Percentiles rank a stretch among this genome's conserved stretches.
Evolutionary conservation across 2,113 vertebrate genomes (phyloP).

Genomic region (Fukomys damarensis): DNA sequence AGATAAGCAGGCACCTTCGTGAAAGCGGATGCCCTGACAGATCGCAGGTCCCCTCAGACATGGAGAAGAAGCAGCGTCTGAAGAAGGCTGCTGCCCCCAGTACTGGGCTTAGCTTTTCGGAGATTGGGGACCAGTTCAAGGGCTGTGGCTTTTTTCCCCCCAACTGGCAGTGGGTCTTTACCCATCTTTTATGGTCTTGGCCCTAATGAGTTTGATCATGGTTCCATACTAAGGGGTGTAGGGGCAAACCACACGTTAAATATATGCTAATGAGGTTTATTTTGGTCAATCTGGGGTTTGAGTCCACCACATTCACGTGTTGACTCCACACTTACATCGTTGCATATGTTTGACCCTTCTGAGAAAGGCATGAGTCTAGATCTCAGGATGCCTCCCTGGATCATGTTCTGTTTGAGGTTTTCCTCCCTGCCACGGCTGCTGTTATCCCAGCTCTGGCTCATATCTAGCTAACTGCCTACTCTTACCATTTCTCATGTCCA

Average conservation of each 20-base stretch:
- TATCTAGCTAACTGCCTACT: neutral
- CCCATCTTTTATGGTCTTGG: neutral
- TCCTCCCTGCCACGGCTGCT: neutral
- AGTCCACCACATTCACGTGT: neutral
- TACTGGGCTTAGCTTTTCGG: neutral
- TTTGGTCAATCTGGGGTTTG: neutral
- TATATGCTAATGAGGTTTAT: neutral
- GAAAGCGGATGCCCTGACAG: neutral
- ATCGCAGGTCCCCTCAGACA: neutral
- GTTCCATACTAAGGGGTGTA: neutral
- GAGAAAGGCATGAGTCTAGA: neutral
- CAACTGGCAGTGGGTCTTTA: neutral
- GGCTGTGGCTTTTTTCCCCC: too few species aligned
- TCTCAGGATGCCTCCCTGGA: neutral
- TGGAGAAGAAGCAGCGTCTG: neutral
- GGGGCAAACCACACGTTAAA: neutral
- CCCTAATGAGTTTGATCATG: neutral
- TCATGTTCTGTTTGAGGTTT: neutral
- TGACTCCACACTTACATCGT: neutral
- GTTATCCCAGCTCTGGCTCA: neutral
- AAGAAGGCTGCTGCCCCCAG: neutral
- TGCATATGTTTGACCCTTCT: neutral
- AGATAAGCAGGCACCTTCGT: neutral
- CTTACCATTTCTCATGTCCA: fast-evolving
- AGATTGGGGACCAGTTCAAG: neutral